Base-by-base conservation (phyloP, 2,888 invertebrate genomes). In the Sminthurides aquaticus region DNA sequence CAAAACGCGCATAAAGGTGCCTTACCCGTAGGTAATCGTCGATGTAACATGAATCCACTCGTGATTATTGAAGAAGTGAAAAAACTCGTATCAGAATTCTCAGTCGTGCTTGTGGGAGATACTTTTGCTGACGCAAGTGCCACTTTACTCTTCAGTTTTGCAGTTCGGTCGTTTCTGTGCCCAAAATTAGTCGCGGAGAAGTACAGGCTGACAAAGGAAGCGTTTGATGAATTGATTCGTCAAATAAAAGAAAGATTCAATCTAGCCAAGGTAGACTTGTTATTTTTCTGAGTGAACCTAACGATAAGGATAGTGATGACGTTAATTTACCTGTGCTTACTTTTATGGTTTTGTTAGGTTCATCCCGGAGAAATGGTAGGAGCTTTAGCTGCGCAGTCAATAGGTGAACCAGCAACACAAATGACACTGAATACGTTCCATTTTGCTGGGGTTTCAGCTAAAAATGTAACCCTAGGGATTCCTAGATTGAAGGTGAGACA, bases 401-500 rank as follows among this genome's bases (percentile, higher is more conserved):
- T 99, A 27, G 99, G 99, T 76, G 99, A 99, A 78, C 99, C 99
- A 11, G 99, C 99, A 75, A 99, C 99, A 67, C 96, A 99, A 84
- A 97, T 97, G 96, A 97, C 97, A 79, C 82, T 99, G 78, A 99
- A 99, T 81, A 99, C 99, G 84, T 99, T 99, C 89, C 99, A 99
- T 84, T 99, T 97, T 81, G 99, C 99, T 81, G 99, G 99, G 85
- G 99, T 99, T 76, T 99, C 98, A 0, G 98, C 98, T 62, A 99
- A 99, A 82, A 99, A 99, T 84, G 98, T 99, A 84, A 99, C 99
- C 0, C 86, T 99, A 60, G 99, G 99, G 85, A 99, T 99, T 75
- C 99, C 99, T 0, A 86, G 99, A 77, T 82, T 99, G 22, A 99
- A 99, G 80, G 91, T 91, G 49, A 57, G 22, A 48, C 29, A 3